Evolutionary conservation across 1,140 invertebrate genomes (phyloP).

Genomic region (Araneus ventricosus): DNA sequence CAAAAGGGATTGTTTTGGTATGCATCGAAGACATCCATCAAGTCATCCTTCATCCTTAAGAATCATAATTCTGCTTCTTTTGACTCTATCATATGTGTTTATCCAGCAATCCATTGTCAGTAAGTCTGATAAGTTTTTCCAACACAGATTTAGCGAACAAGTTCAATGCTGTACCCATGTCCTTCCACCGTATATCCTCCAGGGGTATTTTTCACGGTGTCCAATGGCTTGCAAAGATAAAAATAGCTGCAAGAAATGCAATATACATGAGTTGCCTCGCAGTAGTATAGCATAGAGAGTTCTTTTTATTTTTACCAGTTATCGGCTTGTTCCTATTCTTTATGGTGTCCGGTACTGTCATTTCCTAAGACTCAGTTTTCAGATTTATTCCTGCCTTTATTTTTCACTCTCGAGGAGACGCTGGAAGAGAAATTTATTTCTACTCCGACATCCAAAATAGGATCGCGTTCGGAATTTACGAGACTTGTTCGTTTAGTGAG

Average conservation of each 20-base stretch:
- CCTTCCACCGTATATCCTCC: neutral
- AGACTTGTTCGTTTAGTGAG: conserved; percentile 46
- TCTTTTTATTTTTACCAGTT: conserved; percentile 26
- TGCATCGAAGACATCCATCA: neutral
- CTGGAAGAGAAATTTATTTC: conserved; percentile 27
- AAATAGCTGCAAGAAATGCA: conserved; percentile 8
- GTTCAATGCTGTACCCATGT: neutral
- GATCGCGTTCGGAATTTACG: conserved; percentile 53
- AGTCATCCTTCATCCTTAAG: conserved; percentile 47
- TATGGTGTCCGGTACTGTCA: conserved; percentile 54
- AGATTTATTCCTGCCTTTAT: conserved; percentile 60
- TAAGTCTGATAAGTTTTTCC: conserved; percentile 52
- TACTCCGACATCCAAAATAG: conserved; percentile 28
- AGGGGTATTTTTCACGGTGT: conserved; percentile 23
- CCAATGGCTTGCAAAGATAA: conserved; percentile 52
- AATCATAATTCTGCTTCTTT: neutral
- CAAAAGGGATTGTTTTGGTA: neutral
- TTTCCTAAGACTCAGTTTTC: conserved; percentile 50
- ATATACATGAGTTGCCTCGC: conserved; percentile 48
- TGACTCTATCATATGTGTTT: neutral
- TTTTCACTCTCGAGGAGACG: conserved; percentile 39
- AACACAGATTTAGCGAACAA: neutral
- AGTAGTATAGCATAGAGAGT: neutral
- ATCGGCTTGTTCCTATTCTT: conserved; percentile 61
- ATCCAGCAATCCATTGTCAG: conserved; percentile 19